Evolutionary conservation across 2,888 invertebrate genomes (phyloP), one percentile per base, ranked within the genome.

Genomic region (Pardosa pseudoannulata): DNA sequence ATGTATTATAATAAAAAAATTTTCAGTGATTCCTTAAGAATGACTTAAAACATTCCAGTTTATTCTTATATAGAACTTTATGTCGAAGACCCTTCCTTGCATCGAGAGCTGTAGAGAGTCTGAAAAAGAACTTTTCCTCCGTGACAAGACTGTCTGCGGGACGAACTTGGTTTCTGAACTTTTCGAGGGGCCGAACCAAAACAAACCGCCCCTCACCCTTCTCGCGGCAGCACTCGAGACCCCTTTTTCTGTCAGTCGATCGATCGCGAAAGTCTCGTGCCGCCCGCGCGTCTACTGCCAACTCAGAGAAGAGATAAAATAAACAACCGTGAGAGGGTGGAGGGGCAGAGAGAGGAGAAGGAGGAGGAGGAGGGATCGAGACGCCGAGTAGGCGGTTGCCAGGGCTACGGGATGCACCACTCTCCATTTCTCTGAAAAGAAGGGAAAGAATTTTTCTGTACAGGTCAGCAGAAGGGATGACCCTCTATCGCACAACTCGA

Each of bases 231-330:
- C 36, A 36, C 6, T 11, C 5, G 6, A 36, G 5, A 36, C 36
- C 16, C 41, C 41, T 16, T 46, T 46, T 46, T 46, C 41, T 46
- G 9, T n/a, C n/a, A 9, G 41, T 46, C 41, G 9, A 46, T 46
- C 41, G 41, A 46, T 46, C 41, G 7, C 41, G 2, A n/a, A 11
- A 13, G 41, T 13, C 41, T 46, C 16, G 41, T 46, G 41, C 41
- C 41, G 41, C 41, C 41, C 41, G 9, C 41, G 41, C 41, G 41
- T 46, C 41, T 46, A 46, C 41, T 46, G 41, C 41, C 41, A 46
- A 46, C 41, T 46, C 16, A 46, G 41, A 13, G n/a, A 36, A 13
- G 41, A 46, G 7, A 46, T 46, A 46, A 46, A 46, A 46, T 46
- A 46, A 46, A 46, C 41, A 46, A 46, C 41, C 16, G 2, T 2